Conservation (phyloP, 2,113 vertebrate genomes). For the Eira barbara region DNA sequence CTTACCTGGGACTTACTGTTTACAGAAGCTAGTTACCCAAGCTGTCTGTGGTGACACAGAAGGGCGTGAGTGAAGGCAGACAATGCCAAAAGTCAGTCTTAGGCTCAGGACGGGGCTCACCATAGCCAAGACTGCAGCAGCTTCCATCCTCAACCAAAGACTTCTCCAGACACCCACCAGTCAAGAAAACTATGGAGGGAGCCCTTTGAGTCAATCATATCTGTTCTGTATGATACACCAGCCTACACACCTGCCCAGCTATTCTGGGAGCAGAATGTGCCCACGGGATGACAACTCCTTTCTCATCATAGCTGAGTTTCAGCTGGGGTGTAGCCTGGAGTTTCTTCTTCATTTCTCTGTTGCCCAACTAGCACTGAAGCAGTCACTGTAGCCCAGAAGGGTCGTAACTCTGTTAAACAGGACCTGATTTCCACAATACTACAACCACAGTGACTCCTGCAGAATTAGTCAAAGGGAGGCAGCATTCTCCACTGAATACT, state of each 20-base stretch:
- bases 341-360: conserved; percentile 22
- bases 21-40: background rate
- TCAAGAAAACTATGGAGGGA: background rate
- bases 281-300: background rate
- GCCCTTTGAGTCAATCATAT: conserved; percentile 35
- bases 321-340: conserved; percentile 8
- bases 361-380: conserved; percentile 14
- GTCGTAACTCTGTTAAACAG: conserved; percentile 1
- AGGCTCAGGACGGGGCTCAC: too few species aligned
- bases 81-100: background rate
- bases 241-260: conserved; percentile 16
- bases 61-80: background rate
- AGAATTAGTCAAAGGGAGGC: background rate
- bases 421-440: background rate
- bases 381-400: background rate
- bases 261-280: conserved; percentile 36
- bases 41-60: background rate
- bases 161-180: background rate
- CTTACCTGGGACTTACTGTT: background rate
- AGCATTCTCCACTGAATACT: background rate
- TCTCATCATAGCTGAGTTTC: conserved; percentile 40
- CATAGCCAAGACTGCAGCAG: too few species aligned
- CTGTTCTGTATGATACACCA: conserved; percentile 47
- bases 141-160: background rate
- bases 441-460: background rate